Conservation (phyloP, 1,140 invertebrate genomes). For the Artemia franciscana region DNA sequence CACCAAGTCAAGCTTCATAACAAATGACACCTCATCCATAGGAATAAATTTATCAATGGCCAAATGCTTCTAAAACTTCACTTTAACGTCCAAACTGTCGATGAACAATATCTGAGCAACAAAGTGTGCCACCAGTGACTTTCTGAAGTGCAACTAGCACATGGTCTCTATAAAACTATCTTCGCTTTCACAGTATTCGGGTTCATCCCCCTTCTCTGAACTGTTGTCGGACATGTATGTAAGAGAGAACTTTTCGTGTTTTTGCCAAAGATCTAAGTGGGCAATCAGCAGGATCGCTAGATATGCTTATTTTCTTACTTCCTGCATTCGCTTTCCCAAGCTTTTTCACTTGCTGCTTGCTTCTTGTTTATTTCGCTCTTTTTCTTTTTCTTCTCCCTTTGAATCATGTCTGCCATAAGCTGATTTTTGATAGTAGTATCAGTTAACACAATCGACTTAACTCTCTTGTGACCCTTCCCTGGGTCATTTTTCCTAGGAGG, state of each 20-base stretch:
- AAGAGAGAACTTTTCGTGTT: neutral
- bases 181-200: neutral
- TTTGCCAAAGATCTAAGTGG: neutral
- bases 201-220: neutral
- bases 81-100: neutral
- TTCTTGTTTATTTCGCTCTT: neutral
- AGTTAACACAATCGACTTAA: neutral
- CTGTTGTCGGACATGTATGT: neutral
- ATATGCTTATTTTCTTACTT: neutral
- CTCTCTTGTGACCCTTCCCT: neutral
- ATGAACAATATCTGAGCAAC: neutral
- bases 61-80: neutral
- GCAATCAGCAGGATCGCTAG: neutral
- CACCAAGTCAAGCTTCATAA: neutral
- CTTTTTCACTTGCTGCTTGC: neutral
- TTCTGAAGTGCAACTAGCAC: neutral
- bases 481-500: neutral
- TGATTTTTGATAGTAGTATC: neutral
- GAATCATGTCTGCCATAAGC: neutral
- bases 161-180: neutral
- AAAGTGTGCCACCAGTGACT: neutral
- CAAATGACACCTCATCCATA: neutral
- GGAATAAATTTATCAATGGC: neutral
- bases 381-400: neutral
- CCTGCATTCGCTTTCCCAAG: neutral